phyloP scores from a whole-genome alignment of 2,797 vertebrate species.

The Lutjanus campechanus region DNA sequence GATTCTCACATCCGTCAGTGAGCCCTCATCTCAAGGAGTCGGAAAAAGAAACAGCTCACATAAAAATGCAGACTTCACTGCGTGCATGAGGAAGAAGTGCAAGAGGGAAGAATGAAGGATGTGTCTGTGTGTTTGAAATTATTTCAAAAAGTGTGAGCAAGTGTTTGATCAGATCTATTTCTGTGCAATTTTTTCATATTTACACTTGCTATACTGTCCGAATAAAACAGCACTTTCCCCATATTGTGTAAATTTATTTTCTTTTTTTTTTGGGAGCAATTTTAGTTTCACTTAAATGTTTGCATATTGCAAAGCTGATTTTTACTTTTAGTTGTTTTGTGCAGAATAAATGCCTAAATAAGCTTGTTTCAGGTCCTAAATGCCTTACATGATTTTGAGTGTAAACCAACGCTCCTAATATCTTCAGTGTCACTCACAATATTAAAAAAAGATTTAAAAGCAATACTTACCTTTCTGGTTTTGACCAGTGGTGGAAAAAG shows the following conservation, averaged over 20 bases:
- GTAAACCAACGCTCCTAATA: not conserved
- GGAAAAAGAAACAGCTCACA: slow-evolving; percentile 77
- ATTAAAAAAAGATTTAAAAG: not conserved
- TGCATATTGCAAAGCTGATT: not conserved
- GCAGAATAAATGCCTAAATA: not conserved
- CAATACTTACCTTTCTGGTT: not conserved
- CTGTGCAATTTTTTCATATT: not conserved
- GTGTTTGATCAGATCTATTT: not conserved
- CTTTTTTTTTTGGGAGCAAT: not conserved
- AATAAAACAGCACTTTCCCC: not conserved
- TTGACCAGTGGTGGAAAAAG: not conserved
- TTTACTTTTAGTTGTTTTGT: not conserved
- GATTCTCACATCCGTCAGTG: slow-evolving; percentile 78
- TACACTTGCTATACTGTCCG: not conserved
- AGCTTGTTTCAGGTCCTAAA: not conserved
- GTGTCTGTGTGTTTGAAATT: slow-evolving; percentile 10
- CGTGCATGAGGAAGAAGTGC: slow-evolving; percentile 11
- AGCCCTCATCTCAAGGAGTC: slow-evolving; percentile 58
- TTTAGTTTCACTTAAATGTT: not conserved
- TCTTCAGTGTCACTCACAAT: not conserved
- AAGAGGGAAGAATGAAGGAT: slow-evolving; percentile 12
- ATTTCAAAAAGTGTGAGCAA: not conserved
- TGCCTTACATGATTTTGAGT: not conserved
- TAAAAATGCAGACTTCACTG: slow-evolving; percentile 61
- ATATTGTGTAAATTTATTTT: not conserved